phyloP scores from a whole-genome alignment of 2,888 invertebrate genomes.

The Eurois occulta region DNA sequence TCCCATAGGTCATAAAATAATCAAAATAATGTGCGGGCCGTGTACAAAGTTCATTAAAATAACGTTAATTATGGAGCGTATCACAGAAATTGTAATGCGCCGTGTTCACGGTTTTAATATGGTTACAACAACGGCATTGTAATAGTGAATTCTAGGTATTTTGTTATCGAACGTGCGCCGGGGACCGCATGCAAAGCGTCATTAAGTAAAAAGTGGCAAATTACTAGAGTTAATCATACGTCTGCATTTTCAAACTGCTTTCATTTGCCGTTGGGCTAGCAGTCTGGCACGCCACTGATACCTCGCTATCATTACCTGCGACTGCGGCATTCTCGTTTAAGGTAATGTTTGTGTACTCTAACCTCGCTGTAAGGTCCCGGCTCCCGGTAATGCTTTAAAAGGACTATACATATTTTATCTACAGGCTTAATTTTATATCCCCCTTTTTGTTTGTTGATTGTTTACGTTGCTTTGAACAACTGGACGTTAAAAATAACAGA shows the following conservation, averaged over 20 bases:
- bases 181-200: conserved; percentile 72
- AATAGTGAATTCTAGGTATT: conserved; percentile 73
- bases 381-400: conserved; percentile 28
- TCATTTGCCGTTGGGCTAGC: conserved; percentile 62
- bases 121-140: conserved; percentile 56
- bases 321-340: conserved; percentile 38
- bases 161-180: conserved; percentile 60
- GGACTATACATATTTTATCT: conserved; percentile 49
- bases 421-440: conserved; percentile 20
- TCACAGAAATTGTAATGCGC: conserved; percentile 54
- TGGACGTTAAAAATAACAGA: conserved; percentile 15
- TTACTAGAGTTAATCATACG: conserved; percentile 77
- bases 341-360: conserved; percentile 56
- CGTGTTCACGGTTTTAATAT: conserved; percentile 50
- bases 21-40: conserved; percentile 56
- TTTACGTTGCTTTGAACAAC: conserved; percentile 26
- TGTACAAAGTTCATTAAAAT: conserved; percentile 64
- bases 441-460: conserved; percentile 46
- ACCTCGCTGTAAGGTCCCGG: conserved; percentile 13
- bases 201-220: conserved; percentile 75
- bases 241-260: conserved; percentile 73
- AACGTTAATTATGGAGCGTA: conserved; percentile 64
- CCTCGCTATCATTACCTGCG: conserved; percentile 59
- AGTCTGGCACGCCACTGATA: conserved; percentile 62
- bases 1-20: conserved; percentile 67